Evolutionary conservation across 2,888 invertebrate species (phyloP).

Genomic region (Thysanoteuthis rhombus): DNA sequence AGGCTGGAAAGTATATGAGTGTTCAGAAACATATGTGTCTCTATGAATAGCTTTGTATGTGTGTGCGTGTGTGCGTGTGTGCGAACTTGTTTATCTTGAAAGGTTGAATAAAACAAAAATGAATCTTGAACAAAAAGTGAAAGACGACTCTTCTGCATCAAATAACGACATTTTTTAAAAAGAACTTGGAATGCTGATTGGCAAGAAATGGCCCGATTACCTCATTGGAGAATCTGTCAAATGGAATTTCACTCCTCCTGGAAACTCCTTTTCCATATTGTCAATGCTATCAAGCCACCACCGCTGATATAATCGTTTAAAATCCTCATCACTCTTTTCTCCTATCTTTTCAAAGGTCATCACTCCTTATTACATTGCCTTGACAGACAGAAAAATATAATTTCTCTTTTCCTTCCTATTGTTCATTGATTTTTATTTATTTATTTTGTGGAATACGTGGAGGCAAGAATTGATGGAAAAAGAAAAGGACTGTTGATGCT

Average conservation of each 20-base stretch:
- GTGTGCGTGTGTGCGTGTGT: too few species aligned
- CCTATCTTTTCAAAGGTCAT: conserved; percentile 12
- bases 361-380: not conserved
- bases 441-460: not conserved
- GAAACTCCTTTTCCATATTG: not conserved
- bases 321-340: not conserved
- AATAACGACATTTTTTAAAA: too few species aligned
- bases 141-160: too few species aligned
- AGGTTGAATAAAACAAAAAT: too few species aligned
- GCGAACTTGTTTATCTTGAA: too few species aligned
- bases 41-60: too few species aligned
- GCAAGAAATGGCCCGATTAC: not conserved
- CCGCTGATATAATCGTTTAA: not conserved
- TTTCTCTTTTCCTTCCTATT: not conserved
- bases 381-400: not conserved
- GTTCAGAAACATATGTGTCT: too few species aligned
- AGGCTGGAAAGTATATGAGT: too few species aligned
- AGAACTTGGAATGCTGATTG: not conserved
- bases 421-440: not conserved
- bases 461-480: not conserved
- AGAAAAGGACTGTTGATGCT: not conserved
- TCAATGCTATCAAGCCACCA: not conserved
- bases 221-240: conserved; percentile 12
- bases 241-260: not conserved
- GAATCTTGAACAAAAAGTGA: too few species aligned